Evolutionary conservation across 2,113 vertebrate species (phyloP), one percentile per base, ranked within the genome.

Genomic region (Limanda limanda): DNA sequence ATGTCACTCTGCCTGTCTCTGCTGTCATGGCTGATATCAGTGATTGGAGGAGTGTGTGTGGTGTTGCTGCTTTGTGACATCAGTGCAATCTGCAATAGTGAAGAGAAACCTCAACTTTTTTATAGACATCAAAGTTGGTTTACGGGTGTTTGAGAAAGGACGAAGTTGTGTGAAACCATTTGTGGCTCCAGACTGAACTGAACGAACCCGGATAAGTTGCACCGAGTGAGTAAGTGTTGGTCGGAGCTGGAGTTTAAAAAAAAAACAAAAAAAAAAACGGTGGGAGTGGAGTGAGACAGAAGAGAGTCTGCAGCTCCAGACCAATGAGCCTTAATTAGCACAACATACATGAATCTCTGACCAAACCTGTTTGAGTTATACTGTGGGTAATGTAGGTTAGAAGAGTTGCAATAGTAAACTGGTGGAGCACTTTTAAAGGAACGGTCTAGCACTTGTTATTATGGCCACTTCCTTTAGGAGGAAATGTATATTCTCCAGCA

Each of bases 1-100:
- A 90, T 87, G 88, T 90, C 90, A 91, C 67, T 51, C 71, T 75
- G 52, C 58, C 51, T 48, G 71, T 76, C 84, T 92, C 75, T 81
- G 76, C 67, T 85, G 65, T 82, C 47, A 55, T 42, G 52, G 55
- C 56, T 65, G 58, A 68, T 63, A 51, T 8, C 48, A 23, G 74
- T 85, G 68, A 76, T 54, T 14, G 3, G 75, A 74, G 79, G 13
- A 15, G 23, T 24, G 57, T 9, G 23, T 24, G 57, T 9, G 58
- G 15, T 23, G 25, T 57, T 27, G 56, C 9, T 54, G 51, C 20
- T 9, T n/a, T 21, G 2, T 54, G 13, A 15, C 47, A 15, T 51
- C 47, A 51, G 47, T 20, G 47, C 47, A 51, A 9, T 13, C 40
- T 42, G 40, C 40, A 42, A 42, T 11, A 42, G 10, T 13, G 3